Base-by-base conservation (phyloP, 2,888 invertebrate genomes). In the Orchestes rusci region DNA sequence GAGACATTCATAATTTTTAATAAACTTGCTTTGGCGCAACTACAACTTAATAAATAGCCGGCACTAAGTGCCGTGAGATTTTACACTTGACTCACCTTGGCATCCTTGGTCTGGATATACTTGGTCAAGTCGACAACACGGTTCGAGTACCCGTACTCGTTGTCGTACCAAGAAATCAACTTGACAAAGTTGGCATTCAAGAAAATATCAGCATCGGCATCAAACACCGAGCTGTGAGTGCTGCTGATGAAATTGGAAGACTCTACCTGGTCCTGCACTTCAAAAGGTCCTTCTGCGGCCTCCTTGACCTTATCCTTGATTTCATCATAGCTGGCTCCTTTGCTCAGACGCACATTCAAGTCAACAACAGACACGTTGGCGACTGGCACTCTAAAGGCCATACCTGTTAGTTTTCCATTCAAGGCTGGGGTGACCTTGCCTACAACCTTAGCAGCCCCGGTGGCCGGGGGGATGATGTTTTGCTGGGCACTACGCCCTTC, bases 311-410 rank as follows among this genome's bases (percentile, higher is more conserved):
- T 62, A 3, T 59, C 79, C 69, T 94, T 94, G 71, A 96, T 95
- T 37, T 83, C 84, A 40, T 93, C 94, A 59, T 91, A 89, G 48
- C 75, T 75, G 47, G 94, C 90, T 16, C 80, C 83, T 70, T 96
- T 97, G 48, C 58, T 59, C 28, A 62, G 45, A 43, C 64, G 58
- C 42, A 65, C 87, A 42, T 97, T 99, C 62, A 99, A 77, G 70
- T 99, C 97, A 29, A 99, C 97, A 37, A 99, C 97, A 1, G 97
- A 99, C 1, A 97, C 97, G 70, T 99, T 93, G 51, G 93, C 82
- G 42, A 88, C 87, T 36, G 97, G 97, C 13, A 99, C 97, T 69
- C 97, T 88, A 91, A 99, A 99, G 55, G 97, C 96, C 97, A 97
- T 97, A 62, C 97, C 99, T 52, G 97, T 97, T 52, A 99, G 77